Conservation (phyloP, 2,888 invertebrate genomes). For the Enoplolaimus lenunculus region DNA sequence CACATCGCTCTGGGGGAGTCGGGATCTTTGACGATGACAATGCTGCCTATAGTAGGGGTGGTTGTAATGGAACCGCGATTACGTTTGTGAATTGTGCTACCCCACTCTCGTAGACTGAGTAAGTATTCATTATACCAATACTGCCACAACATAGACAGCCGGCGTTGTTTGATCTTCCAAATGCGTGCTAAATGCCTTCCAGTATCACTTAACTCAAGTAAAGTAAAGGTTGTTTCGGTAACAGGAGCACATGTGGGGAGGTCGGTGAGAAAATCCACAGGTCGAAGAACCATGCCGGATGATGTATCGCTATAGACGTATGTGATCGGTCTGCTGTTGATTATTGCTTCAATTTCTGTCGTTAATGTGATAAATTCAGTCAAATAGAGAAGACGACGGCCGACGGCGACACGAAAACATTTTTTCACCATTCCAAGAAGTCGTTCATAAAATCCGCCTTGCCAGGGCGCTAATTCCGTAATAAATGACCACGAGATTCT, state of each 20-base stretch:
- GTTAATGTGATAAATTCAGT: conserved; percentile 35
- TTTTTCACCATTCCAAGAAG: conserved; percentile 40
- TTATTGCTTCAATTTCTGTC: conserved; percentile 32
- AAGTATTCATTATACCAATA: conserved; percentile 11
- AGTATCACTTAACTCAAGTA: not conserved
- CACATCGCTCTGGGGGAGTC: not conserved
- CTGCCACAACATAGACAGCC: not conserved
- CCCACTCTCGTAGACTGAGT: conserved; percentile 5
- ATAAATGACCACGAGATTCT: conserved; percentile 39
- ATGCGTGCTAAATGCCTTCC: not conserved
- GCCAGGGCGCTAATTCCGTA: conserved; percentile 42
- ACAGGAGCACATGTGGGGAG: not conserved
- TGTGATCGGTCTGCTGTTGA: conserved; percentile 40
- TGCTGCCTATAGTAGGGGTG: not conserved
- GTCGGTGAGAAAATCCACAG: conserved; percentile 11
- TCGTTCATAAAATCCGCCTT: conserved; percentile 44
- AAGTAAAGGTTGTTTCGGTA: not conserved
- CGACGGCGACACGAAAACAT: conserved; percentile 37
- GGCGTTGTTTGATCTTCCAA: not conserved
- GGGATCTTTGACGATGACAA: conserved; percentile 6
- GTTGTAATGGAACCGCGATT: not conserved
- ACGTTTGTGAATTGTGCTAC: not conserved
- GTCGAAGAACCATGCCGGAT: conserved; percentile 1
- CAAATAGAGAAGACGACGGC: conserved; percentile 40
- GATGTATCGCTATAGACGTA: conserved; percentile 31